These are phyloP conservation scores for Seriola dumerili DNA, from an alignment of 2,113 vertebrate genomes.

Conservation along the genomic window DNA sequence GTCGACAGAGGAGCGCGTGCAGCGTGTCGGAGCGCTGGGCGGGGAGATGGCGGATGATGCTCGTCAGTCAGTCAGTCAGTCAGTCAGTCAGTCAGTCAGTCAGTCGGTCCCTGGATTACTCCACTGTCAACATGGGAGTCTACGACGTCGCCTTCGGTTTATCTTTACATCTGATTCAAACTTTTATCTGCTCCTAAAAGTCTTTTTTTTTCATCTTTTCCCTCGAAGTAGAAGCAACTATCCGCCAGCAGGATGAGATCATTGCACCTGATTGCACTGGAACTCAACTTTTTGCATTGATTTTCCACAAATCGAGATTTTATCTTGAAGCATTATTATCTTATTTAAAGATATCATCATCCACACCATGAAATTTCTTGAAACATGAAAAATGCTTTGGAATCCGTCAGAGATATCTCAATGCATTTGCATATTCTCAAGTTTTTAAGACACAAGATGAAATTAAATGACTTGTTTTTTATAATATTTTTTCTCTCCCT, in stretches of 20 bases:
- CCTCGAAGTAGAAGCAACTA: constrained; percentile 9
- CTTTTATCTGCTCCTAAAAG: constrained; percentile 45
- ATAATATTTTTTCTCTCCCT: neutral
- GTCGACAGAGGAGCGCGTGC: constrained; percentile 45
- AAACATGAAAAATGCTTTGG: neutral
- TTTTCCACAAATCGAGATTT: constrained; percentile 28
- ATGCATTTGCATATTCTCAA: neutral
- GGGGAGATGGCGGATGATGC: constrained; percentile 14
- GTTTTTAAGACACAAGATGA: neutral
- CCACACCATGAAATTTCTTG: neutral
- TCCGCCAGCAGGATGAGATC: constrained; percentile 13
- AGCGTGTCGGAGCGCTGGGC: constrained; percentile 32
- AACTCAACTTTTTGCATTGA: constrained; percentile 16
- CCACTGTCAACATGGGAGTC: constrained; percentile 19
- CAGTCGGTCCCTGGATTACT: constrained; percentile 45
- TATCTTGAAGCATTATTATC: constrained; percentile 23
- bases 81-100: constrained; percentile 41
- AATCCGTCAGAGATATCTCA: neutral
- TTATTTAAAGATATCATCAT: constrained; percentile 32
- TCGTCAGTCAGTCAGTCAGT: constrained; percentile 40
- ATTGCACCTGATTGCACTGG: neutral
- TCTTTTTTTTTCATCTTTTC: neutral
- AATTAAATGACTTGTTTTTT: neutral
- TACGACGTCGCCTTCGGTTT: constrained; percentile 28
- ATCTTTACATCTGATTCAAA: constrained; percentile 46